Base-by-base conservation (phyloP, 1,140 invertebrate species). In the Colletes latitarsis region DNA sequence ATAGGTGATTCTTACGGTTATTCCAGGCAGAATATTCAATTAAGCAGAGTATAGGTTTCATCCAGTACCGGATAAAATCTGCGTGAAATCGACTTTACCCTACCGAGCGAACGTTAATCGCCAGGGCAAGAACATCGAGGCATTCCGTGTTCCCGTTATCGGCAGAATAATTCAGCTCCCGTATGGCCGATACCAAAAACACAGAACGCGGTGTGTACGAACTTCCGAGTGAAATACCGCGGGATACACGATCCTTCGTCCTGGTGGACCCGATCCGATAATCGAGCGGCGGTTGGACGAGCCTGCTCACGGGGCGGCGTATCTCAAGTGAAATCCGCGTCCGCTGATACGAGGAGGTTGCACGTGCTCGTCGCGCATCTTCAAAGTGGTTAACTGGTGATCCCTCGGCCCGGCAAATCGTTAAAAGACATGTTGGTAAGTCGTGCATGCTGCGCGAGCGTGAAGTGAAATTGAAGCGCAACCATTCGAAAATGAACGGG, bases 381-480 rank as follows among this genome's bases (percentile, higher is more conserved):
- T 60, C 79, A 58, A 85, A 58, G 53, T 69, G 74, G 63, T 75
- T 49, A 81, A 69, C 60, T 52, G 73, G 57, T 15, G 74, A 58
- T 77, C 49, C 66, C 64, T 62, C 58, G 46, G 55, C 19, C 60
- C 39, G 77, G 64, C 75, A 49, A 82, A 80, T 87, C 72, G 76
- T 87, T 82, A 80, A 73, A 82, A 76, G 77, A 87, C 64, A 83
- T 81, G 77, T 62, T 68, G 86, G 86, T 88, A 88, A 88, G 85
- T 88, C 53, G 58, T 84, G 85, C 85, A 87, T 80, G 72, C 30
- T 10, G 10, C 41, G 49, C 39, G 49, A 72, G 74, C 81, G 77
- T 21, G 46, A 74, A 83, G 69, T 58, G 69, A 75, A 86, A 86
- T 83, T 77, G 81, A 73, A 62, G 81, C 76, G 76, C 55, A 75